Base-by-base conservation (phyloP, 1,140 invertebrate species). In the Ips typographus region DNA sequence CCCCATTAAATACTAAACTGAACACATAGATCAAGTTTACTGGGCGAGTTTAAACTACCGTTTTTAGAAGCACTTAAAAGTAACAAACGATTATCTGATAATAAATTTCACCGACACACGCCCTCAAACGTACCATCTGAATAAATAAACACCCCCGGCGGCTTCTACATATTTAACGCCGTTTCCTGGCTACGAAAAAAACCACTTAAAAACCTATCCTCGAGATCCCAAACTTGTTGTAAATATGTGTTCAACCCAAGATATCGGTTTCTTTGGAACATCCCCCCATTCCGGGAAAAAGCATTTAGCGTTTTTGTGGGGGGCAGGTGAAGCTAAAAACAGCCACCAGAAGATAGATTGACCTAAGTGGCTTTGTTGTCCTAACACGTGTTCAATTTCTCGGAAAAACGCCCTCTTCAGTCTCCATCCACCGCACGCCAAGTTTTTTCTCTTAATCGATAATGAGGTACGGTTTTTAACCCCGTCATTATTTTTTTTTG, bases 301-400 rank as follows among this genome's bases (percentile, higher is more conserved):
- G 65, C 71, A 52, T 70, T 72, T 72, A 72, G 52, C 40, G 66
- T 72, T 72, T 72, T 72, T 72, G 71, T 53, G 52, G 40, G 22
- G n/a, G 68, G 71, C 71, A 72, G 71, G 71, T 72, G 71, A 59
- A 69, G 64, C 64, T 72, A 69, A 67, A 60, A 72, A 70, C 71
- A 68, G 62, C 56, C 40, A 7, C 8, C 41, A 22, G 40, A 67
- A 67, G 69, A 72, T 72, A 65, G 71, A 72, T 72, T 72, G 71
- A 72, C 71, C 71, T 66, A 49, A 52, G 67, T 58, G 71, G 40
- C 59, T 68, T 72, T 72, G 65, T 72, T 72, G 64, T 59, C 63
- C 64, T 22, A 63, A 53, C 71, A 72, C 65, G 58, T 70, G 71
- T 63, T 65, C 47, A 42, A 39, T 63, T 72, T 72, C 63, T 22